Conservation (phyloP, 2,888 invertebrate genomes). For the Caenorhabditis becei region DNA sequence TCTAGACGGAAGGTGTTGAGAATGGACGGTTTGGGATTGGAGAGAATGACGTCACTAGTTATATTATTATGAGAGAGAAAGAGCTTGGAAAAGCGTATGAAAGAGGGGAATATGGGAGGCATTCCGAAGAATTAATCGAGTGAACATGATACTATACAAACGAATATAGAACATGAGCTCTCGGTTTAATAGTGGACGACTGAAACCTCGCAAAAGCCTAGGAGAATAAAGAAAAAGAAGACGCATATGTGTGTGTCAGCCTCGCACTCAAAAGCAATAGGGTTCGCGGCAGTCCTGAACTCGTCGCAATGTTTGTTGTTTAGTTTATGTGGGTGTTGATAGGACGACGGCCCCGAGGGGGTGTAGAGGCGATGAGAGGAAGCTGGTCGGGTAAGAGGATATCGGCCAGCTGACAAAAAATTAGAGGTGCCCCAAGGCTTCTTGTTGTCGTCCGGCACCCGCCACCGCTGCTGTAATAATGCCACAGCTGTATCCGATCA, state of each 20-base stretch:
- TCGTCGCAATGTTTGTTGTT: constrained; percentile 60
- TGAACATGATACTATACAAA: constrained; percentile 59
- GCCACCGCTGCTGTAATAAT: constrained; percentile 51
- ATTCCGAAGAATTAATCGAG: constrained; percentile 19
- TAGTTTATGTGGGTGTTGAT: constrained; percentile 65
- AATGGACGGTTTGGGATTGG: not conserved
- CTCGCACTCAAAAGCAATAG: constrained; percentile 37
- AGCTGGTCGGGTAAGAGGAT: constrained; percentile 44
- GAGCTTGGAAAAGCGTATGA: not conserved
- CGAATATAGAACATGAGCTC: constrained; percentile 50
- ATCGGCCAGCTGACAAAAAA: constrained; percentile 64
- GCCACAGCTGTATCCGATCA: constrained; percentile 60
- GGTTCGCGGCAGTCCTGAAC: constrained; percentile 48
- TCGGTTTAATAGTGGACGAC: constrained; percentile 49
- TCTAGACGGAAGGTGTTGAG: not conserved
- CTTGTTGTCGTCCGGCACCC: constrained; percentile 23
- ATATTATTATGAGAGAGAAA: not conserved
- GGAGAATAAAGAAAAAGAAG: constrained; percentile 37
- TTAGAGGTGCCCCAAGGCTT: constrained; percentile 46
- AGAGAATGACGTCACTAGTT: constrained; percentile 2
- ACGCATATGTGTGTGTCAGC: constrained; percentile 40
- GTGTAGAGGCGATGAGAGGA: constrained; percentile 34
- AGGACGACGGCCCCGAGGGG: constrained; percentile 51
- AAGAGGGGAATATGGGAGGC: constrained; percentile 6
- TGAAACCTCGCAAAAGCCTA: constrained; percentile 35